Conservation (phyloP, 2,888 invertebrate species). For the Aproaerema taeniolella region DNA sequence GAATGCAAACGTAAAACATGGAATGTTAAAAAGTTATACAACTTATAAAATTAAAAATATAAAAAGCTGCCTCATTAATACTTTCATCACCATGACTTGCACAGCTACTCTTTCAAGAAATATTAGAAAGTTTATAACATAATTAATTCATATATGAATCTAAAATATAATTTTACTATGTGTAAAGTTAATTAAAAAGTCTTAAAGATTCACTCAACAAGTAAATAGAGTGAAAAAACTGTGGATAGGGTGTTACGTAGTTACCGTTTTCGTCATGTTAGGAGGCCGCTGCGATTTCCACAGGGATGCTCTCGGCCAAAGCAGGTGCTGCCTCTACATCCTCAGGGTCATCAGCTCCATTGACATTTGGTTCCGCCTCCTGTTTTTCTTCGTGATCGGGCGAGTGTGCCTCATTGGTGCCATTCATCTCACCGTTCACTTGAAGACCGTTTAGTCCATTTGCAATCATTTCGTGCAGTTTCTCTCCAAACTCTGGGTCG, state of each 20-base stretch:
- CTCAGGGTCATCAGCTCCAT: conserved; percentile 24
- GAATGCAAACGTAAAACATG: conserved; percentile 9
- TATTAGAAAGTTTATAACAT: too few species aligned
- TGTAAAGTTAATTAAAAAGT: too few species aligned
- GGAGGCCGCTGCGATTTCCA: conserved; percentile 64
- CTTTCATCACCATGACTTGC: too few species aligned
- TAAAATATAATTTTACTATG: too few species aligned
- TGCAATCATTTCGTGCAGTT: conserved; percentile 73
- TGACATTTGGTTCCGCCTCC: conserved; percentile 20
- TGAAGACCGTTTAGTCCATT: conserved; percentile 51
- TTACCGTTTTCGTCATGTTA: conserved; percentile 30
- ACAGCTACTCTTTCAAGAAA: too few species aligned
- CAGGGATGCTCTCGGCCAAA: conserved; percentile 45
- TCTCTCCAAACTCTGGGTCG: conserved; percentile 84
- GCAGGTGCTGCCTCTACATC: conserved; percentile 24
- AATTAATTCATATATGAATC: too few species aligned
- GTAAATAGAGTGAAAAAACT: conserved; percentile 16
- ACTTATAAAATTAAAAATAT: background rate
- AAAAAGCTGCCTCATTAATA: conserved; percentile 8
- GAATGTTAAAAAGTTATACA: conserved; percentile 4
- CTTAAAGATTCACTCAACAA: conserved; percentile 15
- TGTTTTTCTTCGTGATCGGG: conserved; percentile 32
- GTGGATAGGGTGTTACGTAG: conserved; percentile 16
- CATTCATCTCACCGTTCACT: conserved; percentile 61
- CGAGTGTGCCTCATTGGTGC: conserved; percentile 40